phyloP scores from a whole-genome alignment of 2,113 vertebrate genomes.

The Proteles cristata region DNA sequence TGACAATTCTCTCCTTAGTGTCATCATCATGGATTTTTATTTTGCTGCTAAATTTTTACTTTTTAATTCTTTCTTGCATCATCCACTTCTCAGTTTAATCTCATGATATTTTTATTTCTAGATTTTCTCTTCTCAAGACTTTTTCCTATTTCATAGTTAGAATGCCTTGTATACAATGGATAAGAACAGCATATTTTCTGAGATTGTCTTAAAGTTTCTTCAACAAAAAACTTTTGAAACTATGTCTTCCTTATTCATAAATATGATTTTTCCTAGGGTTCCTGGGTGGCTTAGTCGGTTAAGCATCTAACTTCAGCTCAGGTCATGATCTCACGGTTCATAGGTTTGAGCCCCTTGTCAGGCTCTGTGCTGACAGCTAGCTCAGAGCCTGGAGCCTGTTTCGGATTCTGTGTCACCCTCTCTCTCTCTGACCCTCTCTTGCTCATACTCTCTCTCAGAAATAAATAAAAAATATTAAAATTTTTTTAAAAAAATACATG shows the following conservation, averaged over 20 bases:
- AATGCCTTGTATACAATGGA: not conserved
- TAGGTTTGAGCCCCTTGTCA: no score
- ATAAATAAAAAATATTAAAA: no score
- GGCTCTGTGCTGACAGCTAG: no score
- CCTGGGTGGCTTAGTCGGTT: no score
- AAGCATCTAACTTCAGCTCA: no score
- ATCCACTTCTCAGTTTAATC: not conserved
- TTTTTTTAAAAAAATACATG: no score
- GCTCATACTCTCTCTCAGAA: no score
- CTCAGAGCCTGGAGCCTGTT: no score
- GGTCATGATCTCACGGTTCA: no score
- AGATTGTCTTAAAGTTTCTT: not conserved
- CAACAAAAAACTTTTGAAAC: not conserved
- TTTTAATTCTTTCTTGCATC: not conserved
- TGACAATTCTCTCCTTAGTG: not conserved
- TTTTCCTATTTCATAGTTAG: not conserved
- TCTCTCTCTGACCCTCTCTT: no score
- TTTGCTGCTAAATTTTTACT: not conserved
- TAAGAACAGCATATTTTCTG: not conserved
- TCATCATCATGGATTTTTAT: not conserved
- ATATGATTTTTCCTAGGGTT: not conserved
- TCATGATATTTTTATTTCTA: not conserved
- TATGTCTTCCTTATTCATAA: not conserved
- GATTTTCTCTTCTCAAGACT: not conserved
- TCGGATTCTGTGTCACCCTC: no score